Percentiles rank a stretch among this genome's conserved stretches.
Evolutionary conservation across 2,888 invertebrate genomes (phyloP).

Genomic region (Zygothrica quintamaculata): DNA sequence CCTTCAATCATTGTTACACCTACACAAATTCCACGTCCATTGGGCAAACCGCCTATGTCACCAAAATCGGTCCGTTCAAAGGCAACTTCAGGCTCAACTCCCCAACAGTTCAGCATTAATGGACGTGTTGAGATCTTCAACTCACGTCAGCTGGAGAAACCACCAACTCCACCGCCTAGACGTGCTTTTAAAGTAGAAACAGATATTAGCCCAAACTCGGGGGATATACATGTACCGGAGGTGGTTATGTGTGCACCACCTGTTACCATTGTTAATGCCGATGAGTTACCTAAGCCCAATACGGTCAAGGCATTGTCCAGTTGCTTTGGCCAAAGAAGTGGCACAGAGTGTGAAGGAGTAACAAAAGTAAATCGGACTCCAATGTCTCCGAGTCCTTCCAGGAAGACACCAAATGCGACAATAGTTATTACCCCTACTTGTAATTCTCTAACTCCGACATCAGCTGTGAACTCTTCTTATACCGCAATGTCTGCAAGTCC

Average conservation of each 20-base stretch:
- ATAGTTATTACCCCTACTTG: not conserved
- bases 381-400: conserved; percentile 1
- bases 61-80: conserved; percentile 55
- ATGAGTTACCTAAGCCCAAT: conserved; percentile 81
- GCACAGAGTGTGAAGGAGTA: conserved; percentile 7
- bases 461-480: conserved; percentile 1
- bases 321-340: conserved; percentile 65
- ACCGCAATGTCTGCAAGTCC: conserved; percentile 31
- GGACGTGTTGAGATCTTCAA: conserved; percentile 83
- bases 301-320: conserved; percentile 79
- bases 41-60: conserved; percentile 77
- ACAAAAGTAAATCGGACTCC: conserved; percentile 1
- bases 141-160: conserved; percentile 77
- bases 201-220: not conserved
- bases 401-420: not conserved
- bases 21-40: conserved; percentile 75
- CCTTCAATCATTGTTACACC: conserved; percentile 15
- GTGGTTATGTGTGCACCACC: conserved; percentile 79
- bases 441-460: conserved; percentile 10
- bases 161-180: conserved; percentile 70
- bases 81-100: conserved; percentile 38
- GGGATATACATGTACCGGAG: conserved; percentile 58
- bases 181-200: conserved; percentile 33
- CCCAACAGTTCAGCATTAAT: conserved; percentile 79
- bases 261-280: conserved; percentile 75